A percentile compares a stretch with the other conserved stretches of the same genome.
Evolutionary conservation across 2,113 vertebrate species (phyloP).

Genomic region (Tetrax tetrax): DNA sequence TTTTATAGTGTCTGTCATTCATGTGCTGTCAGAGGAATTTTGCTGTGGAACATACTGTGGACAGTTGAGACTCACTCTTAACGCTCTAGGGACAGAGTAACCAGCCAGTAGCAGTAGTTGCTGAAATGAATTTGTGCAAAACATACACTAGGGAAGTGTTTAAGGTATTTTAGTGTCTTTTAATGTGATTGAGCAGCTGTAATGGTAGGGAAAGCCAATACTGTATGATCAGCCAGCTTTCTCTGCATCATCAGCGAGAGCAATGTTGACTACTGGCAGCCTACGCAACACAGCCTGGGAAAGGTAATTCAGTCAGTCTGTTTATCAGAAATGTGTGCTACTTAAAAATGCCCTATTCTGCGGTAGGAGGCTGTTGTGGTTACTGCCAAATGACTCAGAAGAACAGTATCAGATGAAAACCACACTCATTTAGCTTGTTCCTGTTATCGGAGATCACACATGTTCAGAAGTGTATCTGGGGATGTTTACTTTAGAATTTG

Average conservation of each 20-base stretch:
- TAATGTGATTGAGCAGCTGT: neutral
- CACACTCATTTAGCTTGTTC: neutral
- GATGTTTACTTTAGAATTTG: constrained; percentile 1
- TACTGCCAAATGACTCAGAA: constrained; percentile 33
- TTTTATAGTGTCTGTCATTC: neutral
- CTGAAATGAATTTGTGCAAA: neutral
- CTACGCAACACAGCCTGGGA: neutral
- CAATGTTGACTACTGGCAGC: neutral
- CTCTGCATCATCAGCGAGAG: neutral
- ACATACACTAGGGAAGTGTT: neutral
- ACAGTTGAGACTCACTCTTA: neutral
- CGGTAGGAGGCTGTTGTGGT: neutral
- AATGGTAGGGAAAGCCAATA: neutral
- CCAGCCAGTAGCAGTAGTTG: neutral
- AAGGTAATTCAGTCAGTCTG: neutral
- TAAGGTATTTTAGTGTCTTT: neutral
- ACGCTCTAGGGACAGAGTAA: neutral
- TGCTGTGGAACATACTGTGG: neutral
- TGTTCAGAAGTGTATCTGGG: neutral
- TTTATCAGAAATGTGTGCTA: constrained; percentile 17
- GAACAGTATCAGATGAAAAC: neutral
- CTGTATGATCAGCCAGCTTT: neutral
- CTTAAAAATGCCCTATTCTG: constrained; percentile 10
- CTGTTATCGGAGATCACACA: neutral
- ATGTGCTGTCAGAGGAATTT: neutral